Base-by-base conservation (phyloP, 2,797 vertebrate genomes). In the Anomalospiza imberbis region DNA sequence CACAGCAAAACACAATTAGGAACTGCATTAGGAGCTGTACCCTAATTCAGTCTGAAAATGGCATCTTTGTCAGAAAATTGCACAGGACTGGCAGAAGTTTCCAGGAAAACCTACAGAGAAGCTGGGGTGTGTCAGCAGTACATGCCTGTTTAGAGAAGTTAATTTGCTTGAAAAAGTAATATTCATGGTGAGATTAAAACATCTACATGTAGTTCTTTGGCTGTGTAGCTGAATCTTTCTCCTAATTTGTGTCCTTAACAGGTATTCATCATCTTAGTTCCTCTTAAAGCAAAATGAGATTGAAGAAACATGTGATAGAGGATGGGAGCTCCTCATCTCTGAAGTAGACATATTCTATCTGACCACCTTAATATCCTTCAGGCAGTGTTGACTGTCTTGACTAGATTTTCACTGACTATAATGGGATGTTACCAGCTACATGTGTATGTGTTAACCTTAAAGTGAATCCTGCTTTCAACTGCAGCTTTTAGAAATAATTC, bases 1-100 rank as follows among this genome's bases (percentile, higher is more conserved):
- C 7, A 6, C 55, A 51, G 6, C 34, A 84, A 74, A 73, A 55
- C 3, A 1, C 26, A 61, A 53, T 63, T 67, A 55, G 71, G 17
- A 47, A 2, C 28, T 74, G 13, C 0, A 0, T 60, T 81, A 63
- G 47, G 31, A 36, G 4, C 17, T 70, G 21, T 5, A 4, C 18
- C 55, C 29, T 66, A 45, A 81, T 74, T 81, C 28, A 40, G 22
- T 78, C 66, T 70, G 67, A 87, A 80, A 84, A 65, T 45, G 16
- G 3, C 22, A 34, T 72, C 32, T 87, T 81, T 81, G 26, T 34
- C 57, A 93, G 26, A 38, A 57, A 89, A 82, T 31, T 58, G 15
- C n/a, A 47, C 12, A 36, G 34, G 45, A 31, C 10, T 74, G 28
- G 16, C 17, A 18, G 31, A 78, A 87, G 7, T 68, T 82, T 91